These are phyloP conservation scores for Lutjanus erythropterus DNA, from an alignment of 2,113 vertebrate genomes.

Conservation along the genomic window DNA sequence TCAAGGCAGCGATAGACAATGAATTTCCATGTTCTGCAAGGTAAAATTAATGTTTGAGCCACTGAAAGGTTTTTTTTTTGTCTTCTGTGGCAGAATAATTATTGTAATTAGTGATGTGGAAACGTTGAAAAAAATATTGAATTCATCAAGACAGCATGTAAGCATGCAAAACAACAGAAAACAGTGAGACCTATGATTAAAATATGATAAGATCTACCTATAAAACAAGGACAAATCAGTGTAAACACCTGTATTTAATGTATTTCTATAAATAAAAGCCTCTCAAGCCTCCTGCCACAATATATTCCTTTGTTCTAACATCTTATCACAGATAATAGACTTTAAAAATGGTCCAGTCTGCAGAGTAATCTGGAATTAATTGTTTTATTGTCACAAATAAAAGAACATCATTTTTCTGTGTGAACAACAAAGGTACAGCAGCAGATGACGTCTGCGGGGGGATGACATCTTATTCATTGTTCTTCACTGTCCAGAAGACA, in stretches of 20 bases:
- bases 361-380: neutral
- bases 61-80: too few relatives aligned
- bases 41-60: too few relatives aligned
- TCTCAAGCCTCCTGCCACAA: neutral
- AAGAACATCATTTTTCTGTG: neutral
- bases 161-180: too few relatives aligned
- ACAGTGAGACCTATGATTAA: neutral
- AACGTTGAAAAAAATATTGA: too few relatives aligned
- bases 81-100: too few relatives aligned
- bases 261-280: neutral
- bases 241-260: neutral
- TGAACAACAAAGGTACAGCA: neutral
- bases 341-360: neutral
- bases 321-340: neutral
- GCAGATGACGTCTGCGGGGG: neutral
- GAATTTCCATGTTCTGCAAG: too few relatives aligned
- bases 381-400: too few relatives aligned
- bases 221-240: neutral
- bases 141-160: too few relatives aligned
- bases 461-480: slow-evolving; percentile 42
- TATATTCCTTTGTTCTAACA: neutral
- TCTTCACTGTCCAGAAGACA: slow-evolving; percentile 33
- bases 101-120: too few relatives aligned
- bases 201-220: neutral
- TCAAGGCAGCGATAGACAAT: too few relatives aligned